Evolutionary conservation across 1,140 invertebrate genomes (phyloP).

Genomic region (Drosophila auraria): DNA sequence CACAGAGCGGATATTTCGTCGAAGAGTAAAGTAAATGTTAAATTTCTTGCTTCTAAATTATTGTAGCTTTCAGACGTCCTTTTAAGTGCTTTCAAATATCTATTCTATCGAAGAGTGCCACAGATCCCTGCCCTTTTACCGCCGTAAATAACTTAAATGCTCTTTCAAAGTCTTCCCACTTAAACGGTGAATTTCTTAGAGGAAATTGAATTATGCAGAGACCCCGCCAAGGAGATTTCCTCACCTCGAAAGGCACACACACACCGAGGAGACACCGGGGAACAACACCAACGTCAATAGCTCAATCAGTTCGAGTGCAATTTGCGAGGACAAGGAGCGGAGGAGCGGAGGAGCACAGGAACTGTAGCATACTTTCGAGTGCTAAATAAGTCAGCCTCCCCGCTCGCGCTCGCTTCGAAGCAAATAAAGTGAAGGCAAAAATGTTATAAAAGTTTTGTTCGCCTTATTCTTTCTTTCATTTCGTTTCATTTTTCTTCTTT

Average conservation of each 20-base stretch:
- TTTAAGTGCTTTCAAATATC: no score
- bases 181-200: constrained; percentile 36
- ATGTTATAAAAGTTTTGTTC: constrained; percentile 58
- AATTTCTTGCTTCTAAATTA: no score
- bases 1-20: no score
- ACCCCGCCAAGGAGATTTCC: constrained; percentile 18
- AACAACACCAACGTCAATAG: constrained; percentile 39
- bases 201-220: constrained; percentile 55
- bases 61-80: no score
- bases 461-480: constrained; percentile 31
- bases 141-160: constrained; percentile 25
- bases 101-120: neutral
- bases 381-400: constrained; percentile 65
- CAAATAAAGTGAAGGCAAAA: constrained; percentile 61
- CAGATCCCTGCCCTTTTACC: neutral
- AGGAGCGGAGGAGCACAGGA: constrained; percentile 8
- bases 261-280: no score
- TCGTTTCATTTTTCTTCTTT: constrained; percentile 8
- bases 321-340: constrained; percentile 35
- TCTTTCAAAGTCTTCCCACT: constrained; percentile 30
- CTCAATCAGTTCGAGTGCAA: constrained; percentile 76
- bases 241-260: constrained; percentile 8
- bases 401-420: constrained; percentile 9
- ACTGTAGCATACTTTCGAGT: constrained; percentile 65
- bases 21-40: neutral